Conservation (phyloP, 1,140 invertebrate genomes). For the Magallana angulata region DNA sequence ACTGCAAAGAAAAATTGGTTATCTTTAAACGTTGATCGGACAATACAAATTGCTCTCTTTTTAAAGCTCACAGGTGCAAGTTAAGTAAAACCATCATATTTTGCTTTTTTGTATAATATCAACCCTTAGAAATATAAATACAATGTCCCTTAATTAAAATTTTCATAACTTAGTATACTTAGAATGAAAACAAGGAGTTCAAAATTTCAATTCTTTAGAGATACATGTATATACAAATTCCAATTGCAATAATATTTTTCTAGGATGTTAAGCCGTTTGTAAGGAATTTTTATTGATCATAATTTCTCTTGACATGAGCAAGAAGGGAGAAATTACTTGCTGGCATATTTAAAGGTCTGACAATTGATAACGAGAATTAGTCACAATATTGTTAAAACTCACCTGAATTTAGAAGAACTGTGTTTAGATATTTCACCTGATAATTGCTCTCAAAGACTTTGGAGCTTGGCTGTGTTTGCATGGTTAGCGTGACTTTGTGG, state of each 20-base stretch:
- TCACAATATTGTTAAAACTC: neutral
- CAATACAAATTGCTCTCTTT: too few species aligned
- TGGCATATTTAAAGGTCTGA: slow-evolving; percentile 27
- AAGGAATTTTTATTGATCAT: slow-evolving; percentile 29
- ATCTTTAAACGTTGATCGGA: too few species aligned
- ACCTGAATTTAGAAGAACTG: neutral
- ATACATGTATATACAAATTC: neutral
- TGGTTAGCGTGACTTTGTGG: slow-evolving; percentile 21
- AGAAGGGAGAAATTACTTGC: slow-evolving; percentile 21
- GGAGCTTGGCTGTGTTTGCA: neutral
- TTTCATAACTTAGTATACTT: too few species aligned
- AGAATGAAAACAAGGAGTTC: too few species aligned
- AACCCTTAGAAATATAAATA: too few species aligned
- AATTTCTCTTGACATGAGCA: slow-evolving; percentile 3
- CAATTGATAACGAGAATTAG: slow-evolving; percentile 12
- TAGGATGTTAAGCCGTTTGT: neutral
- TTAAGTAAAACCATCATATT: too few species aligned
- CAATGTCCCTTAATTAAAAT: too few species aligned
- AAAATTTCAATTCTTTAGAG: neutral
- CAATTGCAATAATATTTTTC: slow-evolving; percentile 6
- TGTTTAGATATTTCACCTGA: slow-evolving; percentile 6
- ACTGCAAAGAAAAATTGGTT: too few species aligned
- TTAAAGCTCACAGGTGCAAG: too few species aligned
- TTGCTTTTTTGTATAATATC: too few species aligned
- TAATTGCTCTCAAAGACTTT: neutral